Conservation (phyloP, 2,113 vertebrate genomes). For the Macaca fascicularis region DNA sequence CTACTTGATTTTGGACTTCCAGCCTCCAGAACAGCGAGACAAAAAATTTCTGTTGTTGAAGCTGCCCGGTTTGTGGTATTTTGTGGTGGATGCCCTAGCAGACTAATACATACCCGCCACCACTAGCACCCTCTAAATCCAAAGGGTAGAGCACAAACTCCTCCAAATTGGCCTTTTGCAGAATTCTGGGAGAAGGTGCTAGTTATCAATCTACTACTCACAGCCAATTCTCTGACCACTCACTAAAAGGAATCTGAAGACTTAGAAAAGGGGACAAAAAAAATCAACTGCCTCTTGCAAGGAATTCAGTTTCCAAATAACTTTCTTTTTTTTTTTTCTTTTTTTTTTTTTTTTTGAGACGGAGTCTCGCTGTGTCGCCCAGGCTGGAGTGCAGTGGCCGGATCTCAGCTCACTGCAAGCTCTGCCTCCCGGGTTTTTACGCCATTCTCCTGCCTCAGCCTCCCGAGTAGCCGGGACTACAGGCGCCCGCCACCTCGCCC, state of each 20-base stretch:
- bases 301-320: neutral
- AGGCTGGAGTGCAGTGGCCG: too few species aligned
- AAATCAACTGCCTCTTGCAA: neutral
- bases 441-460: too few species aligned
- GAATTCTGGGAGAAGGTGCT: neutral
- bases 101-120: neutral
- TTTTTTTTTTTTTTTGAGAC: too few species aligned
- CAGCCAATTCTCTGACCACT: neutral
- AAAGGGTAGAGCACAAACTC: too few species aligned
- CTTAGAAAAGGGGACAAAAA: neutral
- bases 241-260: neutral
- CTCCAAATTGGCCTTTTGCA: neutral
- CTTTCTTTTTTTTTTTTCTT: too few species aligned
- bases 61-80: fast-evolving
- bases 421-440: too few species aligned
- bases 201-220: neutral
- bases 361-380: too few species aligned
- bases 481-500: too few species aligned
- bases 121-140: neutral
- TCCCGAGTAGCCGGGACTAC: too few species aligned
- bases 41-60: neutral
- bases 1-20: neutral
- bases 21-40: neutral
- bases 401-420: too few species aligned
- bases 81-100: neutral